Evolutionary conservation across 2,888 invertebrate genomes (phyloP).

Genomic region (Pantelozetes paolii): DNA sequence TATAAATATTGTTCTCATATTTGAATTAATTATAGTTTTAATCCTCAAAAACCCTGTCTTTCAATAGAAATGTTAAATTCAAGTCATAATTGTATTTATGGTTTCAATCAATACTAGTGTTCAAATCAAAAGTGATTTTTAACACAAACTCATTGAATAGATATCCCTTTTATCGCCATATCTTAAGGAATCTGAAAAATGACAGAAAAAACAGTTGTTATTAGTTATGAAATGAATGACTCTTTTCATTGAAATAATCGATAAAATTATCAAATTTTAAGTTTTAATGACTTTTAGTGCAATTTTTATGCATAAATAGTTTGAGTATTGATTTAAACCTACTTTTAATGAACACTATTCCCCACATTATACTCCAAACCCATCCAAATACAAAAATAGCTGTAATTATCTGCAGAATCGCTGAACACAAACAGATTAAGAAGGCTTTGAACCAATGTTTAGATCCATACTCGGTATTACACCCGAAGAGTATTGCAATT

Average conservation of each 20-base stretch:
- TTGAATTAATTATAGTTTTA: background rate
- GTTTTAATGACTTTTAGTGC: too few relatives aligned
- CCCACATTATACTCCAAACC: conserved; percentile 58
- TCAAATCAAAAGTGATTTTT: conserved; percentile 3
- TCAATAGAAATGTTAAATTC: background rate
- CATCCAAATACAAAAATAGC: conserved; percentile 56
- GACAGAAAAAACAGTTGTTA: background rate
- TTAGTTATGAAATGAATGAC: background rate
- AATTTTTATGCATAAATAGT: too few relatives aligned
- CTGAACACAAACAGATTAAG: conserved; percentile 54
- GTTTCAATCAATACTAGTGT: background rate
- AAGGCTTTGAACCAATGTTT: conserved; percentile 53
- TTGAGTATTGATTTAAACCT: too few relatives aligned
- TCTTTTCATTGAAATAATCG: background rate
- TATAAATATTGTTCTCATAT: background rate
- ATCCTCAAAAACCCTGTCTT: too few relatives aligned
- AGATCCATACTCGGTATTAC: conserved; percentile 52
- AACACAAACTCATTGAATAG: conserved; percentile 40
- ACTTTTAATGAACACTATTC: conserved; percentile 54
- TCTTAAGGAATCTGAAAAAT: conserved; percentile 39
- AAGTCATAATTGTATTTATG: background rate
- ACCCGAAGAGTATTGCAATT: conserved; percentile 53
- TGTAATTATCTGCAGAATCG: conserved; percentile 55
- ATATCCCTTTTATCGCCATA: conserved; percentile 41
- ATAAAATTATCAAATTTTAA: conserved; percentile 7